These are phyloP conservation scores for Drosophila mettleri DNA, from an alignment of 2,888 invertebrate species.

Conservation along the genomic window DNA sequence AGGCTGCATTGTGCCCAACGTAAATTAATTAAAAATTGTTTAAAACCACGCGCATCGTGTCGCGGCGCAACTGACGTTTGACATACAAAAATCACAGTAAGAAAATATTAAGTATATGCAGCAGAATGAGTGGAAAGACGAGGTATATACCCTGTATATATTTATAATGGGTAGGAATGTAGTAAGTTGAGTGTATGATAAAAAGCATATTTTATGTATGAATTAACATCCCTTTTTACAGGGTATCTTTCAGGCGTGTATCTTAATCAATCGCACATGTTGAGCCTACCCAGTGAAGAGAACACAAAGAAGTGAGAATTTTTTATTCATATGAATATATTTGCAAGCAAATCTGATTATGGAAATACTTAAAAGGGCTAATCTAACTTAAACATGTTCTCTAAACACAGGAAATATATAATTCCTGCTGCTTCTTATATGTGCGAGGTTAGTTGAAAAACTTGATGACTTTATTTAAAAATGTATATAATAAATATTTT, in stretches of 20 bases:
- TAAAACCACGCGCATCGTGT: constrained; percentile 45
- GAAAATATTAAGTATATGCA: constrained; percentile 38
- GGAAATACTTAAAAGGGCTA: neutral
- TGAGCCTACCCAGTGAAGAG: no score
- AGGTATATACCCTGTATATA: neutral
- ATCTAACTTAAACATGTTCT: no score
- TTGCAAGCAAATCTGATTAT: neutral
- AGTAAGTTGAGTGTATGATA: neutral
- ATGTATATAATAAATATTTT: no score
- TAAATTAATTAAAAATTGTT: constrained; percentile 75
- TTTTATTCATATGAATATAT: neutral
- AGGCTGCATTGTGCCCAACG: constrained; percentile 44
- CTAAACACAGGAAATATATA: no score
- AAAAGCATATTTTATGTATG: no score
- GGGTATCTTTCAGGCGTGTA: neutral
- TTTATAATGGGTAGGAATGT: neutral
- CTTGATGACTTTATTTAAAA: neutral
- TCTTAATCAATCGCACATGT: neutral
- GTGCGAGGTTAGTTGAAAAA: neutral
- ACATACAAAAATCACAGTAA: constrained; percentile 25
- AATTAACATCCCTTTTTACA: neutral
- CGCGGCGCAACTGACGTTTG: neutral
- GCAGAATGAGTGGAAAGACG: neutral
- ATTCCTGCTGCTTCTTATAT: no score
- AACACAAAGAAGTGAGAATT: accelerated